These are phyloP conservation scores for Tadarida brasiliensis DNA, from an alignment of 2,797 vertebrate genomes.

Conservation along the genomic window DNA sequence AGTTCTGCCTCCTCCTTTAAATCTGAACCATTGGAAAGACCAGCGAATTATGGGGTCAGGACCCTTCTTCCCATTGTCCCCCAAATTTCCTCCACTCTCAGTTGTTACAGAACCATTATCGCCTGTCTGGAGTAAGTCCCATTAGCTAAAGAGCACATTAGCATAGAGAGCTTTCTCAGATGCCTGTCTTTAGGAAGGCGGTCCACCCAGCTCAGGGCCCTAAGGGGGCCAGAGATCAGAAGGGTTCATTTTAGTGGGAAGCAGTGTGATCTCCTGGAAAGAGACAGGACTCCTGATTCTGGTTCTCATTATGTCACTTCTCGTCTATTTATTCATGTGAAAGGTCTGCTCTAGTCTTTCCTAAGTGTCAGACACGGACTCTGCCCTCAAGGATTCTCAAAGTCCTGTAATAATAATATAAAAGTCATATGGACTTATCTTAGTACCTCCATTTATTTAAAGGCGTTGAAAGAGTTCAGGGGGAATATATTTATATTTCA, in stretches of 20 bases:
- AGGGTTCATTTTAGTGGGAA: not conserved
- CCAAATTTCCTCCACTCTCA: not conserved
- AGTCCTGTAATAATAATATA: not conserved
- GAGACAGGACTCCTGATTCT: not conserved
- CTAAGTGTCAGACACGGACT: not conserved
- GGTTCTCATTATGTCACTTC: not conserved
- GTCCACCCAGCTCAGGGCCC: not conserved
- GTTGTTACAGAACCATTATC: not conserved
- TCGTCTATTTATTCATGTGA: not conserved
- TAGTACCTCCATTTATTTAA: not conserved
- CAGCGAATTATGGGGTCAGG: not conserved
- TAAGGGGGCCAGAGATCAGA: not conserved
- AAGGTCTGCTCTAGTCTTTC: not conserved
- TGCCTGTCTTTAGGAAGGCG: not conserved
- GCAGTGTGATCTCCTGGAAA: not conserved
- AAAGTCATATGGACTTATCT: not conserved
- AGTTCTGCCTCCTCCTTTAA: not conserved
- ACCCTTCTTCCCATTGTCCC: not conserved
- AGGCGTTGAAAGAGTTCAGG: not conserved
- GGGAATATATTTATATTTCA: not conserved
- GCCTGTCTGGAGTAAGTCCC: not conserved
- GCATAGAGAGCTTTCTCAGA: not conserved
- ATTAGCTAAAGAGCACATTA: conserved; percentile 1
- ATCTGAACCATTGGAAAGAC: not conserved
- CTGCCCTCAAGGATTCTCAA: not conserved